Evolutionary conservation across 2,888 invertebrate species (phyloP), one percentile per base, ranked within the genome.

Genomic region (Scaptomyza parva): DNA sequence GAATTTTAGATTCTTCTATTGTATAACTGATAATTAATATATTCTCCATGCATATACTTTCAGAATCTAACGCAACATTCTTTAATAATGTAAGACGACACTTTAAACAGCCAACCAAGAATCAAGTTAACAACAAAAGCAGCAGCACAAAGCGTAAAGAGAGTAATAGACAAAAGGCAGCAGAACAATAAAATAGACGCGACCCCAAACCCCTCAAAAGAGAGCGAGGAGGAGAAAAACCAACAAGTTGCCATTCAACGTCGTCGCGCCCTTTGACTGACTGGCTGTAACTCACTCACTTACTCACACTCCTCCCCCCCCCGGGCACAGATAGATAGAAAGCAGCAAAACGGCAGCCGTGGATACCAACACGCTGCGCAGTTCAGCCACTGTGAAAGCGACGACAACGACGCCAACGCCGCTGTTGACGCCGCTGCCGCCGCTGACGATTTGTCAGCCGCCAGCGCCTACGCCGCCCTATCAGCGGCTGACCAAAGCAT

Each of bases 401-500:
- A 57, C 57, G 68, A 59, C 68, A 66, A 30, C 71, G 63, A 44
- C 69, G 44, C 44, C 58, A 62, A 40, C 59, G 64, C 39, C 75
- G 69, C 68, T 60, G 68, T 65, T 63, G 58, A 61, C 60, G 54
- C 54, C 78, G 66, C 62, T 74, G 59, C 75, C 78, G 55, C 62
- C 76, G 70, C 86, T 79, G 86, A 82, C 87, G 30, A 85, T 85
- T 78, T 86, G 88, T 66, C 88, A 84, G 70, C 84, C 88, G 71
- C 89, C 91, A 78, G 90, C 91, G 64, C 86, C 90, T 71, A 91
- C 91, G 79, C 91, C 92, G 79, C 92, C 92, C 61, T 93, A 93
- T 89, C 93, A 93, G 84, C 92, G 92, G 84, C 92, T 93, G 50
- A 91, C 93, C 69, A 92, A 93, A 86, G 92, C 92, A 61, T 89